These are phyloP conservation scores for Lithobius niger DNA, from an alignment of 1,140 invertebrate genomes.

Conservation along the genomic window DNA sequence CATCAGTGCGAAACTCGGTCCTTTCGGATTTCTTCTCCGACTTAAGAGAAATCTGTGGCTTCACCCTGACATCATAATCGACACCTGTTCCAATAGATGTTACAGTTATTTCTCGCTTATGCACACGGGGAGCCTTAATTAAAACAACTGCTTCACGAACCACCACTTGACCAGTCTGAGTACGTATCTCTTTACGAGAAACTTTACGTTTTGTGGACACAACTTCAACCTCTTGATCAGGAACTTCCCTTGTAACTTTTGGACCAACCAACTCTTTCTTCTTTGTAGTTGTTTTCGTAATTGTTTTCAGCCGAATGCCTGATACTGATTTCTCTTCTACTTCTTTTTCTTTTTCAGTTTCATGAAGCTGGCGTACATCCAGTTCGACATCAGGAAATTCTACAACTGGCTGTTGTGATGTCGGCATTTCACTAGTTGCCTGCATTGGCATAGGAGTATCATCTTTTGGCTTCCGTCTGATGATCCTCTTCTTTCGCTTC, in stretches of 20 bases:
- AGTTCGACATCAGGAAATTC: neutral
- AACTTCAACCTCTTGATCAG: no score
- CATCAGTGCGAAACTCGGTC: neutral
- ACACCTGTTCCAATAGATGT: neutral
- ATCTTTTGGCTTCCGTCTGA: no score
- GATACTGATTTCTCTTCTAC: conserved; percentile 12
- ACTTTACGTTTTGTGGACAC: no score
- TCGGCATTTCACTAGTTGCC: neutral
- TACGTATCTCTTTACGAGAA: no score
- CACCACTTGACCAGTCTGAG: no score
- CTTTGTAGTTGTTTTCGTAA: no score
- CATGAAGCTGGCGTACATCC: neutral
- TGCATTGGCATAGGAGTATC: neutral
- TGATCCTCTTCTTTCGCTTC: no score
- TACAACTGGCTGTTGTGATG: neutral
- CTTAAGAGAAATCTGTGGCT: neutral
- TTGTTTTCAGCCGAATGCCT: no score
- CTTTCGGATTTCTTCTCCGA: neutral
- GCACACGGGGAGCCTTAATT: neutral
- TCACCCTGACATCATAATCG: neutral
- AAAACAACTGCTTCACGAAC: neutral
- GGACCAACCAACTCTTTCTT: no score
- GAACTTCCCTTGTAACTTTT: no score
- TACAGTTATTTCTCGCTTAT: neutral
- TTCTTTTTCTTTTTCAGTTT: conserved; percentile 6